These are phyloP conservation scores for Magallana gigas DNA, from an alignment of 1,140 invertebrate species.

Conservation along the genomic window DNA sequence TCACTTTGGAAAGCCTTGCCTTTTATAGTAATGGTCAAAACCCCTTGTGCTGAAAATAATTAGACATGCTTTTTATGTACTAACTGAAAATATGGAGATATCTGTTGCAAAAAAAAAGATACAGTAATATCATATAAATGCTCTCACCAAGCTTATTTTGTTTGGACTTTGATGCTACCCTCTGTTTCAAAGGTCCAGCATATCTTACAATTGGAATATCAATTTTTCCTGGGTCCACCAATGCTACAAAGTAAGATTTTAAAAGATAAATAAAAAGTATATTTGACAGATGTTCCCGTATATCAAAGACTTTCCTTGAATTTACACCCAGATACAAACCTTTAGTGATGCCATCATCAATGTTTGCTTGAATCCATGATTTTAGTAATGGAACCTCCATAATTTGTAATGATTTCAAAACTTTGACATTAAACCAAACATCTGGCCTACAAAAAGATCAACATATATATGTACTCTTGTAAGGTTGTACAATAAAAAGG, in stretches of 20 bases:
- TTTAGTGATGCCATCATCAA: constrained; percentile 82
- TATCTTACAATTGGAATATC: constrained; percentile 79
- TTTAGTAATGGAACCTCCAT: constrained; percentile 83
- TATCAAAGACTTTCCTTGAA: too few species aligned
- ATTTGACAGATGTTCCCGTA: too few species aligned
- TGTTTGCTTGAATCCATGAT: constrained; percentile 82
- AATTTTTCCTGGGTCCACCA: constrained; percentile 82
- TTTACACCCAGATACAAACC: constrained; percentile 55
- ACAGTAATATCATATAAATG: too few species aligned
- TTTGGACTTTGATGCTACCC: not conserved
- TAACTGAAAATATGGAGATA: too few species aligned
- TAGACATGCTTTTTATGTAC: too few species aligned
- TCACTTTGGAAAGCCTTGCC: constrained; percentile 60
- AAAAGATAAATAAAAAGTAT: not conserved
- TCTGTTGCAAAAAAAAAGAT: too few species aligned
- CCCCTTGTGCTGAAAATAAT: constrained; percentile 78
- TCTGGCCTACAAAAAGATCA: constrained; percentile 78
- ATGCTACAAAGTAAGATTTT: constrained; percentile 69
- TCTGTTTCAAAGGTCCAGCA: constrained; percentile 75
- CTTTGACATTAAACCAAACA: constrained; percentile 82
- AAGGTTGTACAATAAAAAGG: too few species aligned
- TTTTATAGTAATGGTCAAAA: constrained; percentile 79
- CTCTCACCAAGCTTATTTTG: not conserved
- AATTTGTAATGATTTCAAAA: constrained; percentile 81
- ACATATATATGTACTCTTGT: too few species aligned